phyloP scores from a whole-genome alignment of 2,113 vertebrate species.

The Sus scrofa region T2T-Sscrofa CM000825.6:64684001-64684500 shows the following conservation, averaged over 20 bases:
- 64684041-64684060: not conserved
- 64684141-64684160: not conserved
- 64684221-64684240: not conserved
- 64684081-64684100: not conserved
- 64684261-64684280: not conserved
- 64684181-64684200: not conserved
- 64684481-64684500: not conserved
- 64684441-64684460: not conserved
- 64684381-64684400: not conserved
- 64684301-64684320: not conserved
- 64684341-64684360: fast-evolving
- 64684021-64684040: not conserved
- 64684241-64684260: not conserved
- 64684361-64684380: not conserved
- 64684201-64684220: not conserved
- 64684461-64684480: not conserved
- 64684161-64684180: not conserved
- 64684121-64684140: not conserved
- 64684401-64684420: not conserved
- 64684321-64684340: not conserved
- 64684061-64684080: not conserved
- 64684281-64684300: not conserved
- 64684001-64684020: not conserved
- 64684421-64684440: not conserved
- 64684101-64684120: not conserved